phyloP scores from a whole-genome alignment of 2,888 invertebrate genomes.

The Drosophila pseudotalamancana region DNA sequence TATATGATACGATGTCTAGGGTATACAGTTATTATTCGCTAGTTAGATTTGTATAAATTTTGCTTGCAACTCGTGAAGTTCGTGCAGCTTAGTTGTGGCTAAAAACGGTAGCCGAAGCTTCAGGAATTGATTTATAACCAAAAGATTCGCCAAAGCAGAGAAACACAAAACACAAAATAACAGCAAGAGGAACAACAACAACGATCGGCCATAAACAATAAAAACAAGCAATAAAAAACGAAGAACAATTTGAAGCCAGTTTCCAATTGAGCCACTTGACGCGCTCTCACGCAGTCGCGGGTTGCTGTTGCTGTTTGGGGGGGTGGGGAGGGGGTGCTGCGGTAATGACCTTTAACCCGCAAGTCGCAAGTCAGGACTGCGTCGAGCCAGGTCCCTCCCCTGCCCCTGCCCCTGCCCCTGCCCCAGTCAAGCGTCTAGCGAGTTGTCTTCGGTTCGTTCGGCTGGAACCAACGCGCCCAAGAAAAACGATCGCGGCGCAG shows the following conservation, averaged over 20 bases:
- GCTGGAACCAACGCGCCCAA: conserved; percentile 71
- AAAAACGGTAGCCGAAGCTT: conserved; percentile 69
- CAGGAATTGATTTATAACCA: conserved; percentile 72
- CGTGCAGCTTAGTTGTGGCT: conserved; percentile 10
- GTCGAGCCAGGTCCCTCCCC: conserved; percentile 15
- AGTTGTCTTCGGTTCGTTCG: conserved; percentile 24
- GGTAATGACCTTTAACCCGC: conserved; percentile 77
- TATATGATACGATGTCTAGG: no score
- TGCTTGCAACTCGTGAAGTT: background rate
- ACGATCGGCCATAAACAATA: conserved; percentile 33
- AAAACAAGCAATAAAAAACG: conserved; percentile 53
- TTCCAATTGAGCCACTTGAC: conserved; percentile 76
- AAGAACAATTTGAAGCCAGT: conserved; percentile 55
- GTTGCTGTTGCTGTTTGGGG: background rate
- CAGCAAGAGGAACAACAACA: conserved; percentile 24
- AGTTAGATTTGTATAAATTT: conserved; percentile 5
- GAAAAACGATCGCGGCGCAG: conserved; percentile 78
- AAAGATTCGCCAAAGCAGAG: conserved; percentile 57
- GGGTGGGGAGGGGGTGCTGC: conserved; percentile 15
- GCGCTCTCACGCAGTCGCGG: conserved; percentile 69
- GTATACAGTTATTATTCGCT: no score
- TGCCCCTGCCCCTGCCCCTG: background rate
- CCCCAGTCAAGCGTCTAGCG: conserved; percentile 1
- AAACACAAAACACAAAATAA: conserved; percentile 27
- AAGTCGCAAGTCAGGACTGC: conserved; percentile 48